These are phyloP conservation scores for Xestia rhomboidea DNA, from an alignment of 2,888 invertebrate species.

Conservation along the genomic window DNA sequence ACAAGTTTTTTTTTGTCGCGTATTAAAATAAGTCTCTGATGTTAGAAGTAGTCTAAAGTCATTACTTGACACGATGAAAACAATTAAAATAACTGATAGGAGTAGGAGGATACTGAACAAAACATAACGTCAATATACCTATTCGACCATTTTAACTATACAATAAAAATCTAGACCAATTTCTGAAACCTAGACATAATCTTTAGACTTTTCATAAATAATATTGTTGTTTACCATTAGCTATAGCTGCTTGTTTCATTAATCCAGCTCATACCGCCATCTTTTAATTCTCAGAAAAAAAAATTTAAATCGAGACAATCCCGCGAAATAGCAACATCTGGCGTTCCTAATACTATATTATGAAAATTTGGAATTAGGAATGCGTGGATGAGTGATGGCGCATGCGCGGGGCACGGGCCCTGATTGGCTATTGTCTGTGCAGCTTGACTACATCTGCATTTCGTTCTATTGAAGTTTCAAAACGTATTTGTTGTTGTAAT, in stretches of 20 bases:
- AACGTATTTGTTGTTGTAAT: slow-evolving; percentile 55
- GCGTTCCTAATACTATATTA: slow-evolving; percentile 61
- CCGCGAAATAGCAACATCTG: slow-evolving; percentile 59
- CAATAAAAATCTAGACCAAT: neutral
- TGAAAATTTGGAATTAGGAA: slow-evolving; percentile 73
- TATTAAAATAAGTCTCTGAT: too few species aligned
- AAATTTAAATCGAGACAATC: slow-evolving; percentile 30
- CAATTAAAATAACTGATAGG: too few species aligned
- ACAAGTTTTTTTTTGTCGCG: too few species aligned
- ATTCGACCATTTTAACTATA: too few species aligned
- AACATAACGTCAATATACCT: too few species aligned
- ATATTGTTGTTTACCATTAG: neutral
- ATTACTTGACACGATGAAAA: too few species aligned
- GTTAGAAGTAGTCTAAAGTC: too few species aligned
- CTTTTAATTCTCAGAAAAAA: neutral
- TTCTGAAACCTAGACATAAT: neutral
- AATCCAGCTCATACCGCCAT: neutral
- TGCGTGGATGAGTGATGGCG: slow-evolving; percentile 79
- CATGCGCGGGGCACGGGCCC: slow-evolving; percentile 72
- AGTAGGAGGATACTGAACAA: too few species aligned
- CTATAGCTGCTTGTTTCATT: neutral
- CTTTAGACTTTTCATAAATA: neutral
- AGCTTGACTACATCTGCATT: slow-evolving; percentile 81
- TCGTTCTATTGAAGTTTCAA: slow-evolving; percentile 41
- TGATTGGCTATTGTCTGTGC: slow-evolving; percentile 86